Percentiles rank a stretch among this genome's conserved stretches.
These are phyloP conservation scores for Psephotus haematonotus DNA, from an alignment of 2,113 vertebrate genomes.

Conservation along the genomic window DNA sequence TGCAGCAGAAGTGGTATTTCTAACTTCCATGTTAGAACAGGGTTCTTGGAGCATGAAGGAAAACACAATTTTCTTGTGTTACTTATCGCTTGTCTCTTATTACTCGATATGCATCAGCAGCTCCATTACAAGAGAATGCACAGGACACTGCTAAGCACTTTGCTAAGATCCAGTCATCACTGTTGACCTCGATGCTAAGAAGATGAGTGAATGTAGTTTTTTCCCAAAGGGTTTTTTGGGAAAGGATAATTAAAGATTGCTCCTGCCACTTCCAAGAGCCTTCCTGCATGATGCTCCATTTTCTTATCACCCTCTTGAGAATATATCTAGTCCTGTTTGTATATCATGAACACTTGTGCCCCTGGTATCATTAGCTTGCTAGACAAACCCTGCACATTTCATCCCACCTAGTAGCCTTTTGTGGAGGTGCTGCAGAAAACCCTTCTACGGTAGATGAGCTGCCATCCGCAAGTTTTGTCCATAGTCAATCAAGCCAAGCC, in stretches of 20 bases:
- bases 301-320: not conserved
- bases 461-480: not conserved
- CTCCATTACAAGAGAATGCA: not conserved
- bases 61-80: not conserved
- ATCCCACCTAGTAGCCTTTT: not conserved
- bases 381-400: not conserved
- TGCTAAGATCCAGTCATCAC: not conserved
- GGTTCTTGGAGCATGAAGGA: not conserved
- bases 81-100: not conserved
- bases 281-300: not conserved
- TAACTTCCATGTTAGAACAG: not conserved
- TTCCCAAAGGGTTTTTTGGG: not conserved
- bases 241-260: not conserved
- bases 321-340: not conserved
- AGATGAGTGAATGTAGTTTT: not conserved
- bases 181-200: not conserved
- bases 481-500: not conserved
- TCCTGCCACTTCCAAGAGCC: not conserved
- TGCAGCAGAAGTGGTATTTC: not conserved
- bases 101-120: not conserved
- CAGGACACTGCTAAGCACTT: not conserved
- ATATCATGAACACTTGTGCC: not conserved
- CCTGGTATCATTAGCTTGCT: not conserved
- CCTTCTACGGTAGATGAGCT: not conserved
- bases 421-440: not conserved